Conservation (phyloP, 2,113 vertebrate species). For the Egretta garzetta region DNA sequence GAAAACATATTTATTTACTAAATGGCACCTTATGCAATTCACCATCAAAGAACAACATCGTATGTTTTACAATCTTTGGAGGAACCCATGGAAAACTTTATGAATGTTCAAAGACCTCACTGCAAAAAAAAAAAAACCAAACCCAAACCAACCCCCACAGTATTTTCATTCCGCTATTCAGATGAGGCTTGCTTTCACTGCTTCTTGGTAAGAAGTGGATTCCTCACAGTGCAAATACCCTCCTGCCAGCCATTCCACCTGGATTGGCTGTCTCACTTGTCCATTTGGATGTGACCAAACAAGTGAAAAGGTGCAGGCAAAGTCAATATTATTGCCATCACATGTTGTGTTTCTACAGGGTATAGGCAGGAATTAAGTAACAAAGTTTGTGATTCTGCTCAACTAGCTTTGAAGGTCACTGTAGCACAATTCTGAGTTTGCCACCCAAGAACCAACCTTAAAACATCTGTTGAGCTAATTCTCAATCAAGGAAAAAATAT, state of each 20-base stretch:
- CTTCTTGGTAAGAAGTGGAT: neutral
- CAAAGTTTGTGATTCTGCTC: neutral
- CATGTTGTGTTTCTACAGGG: neutral
- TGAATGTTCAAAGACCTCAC: neutral
- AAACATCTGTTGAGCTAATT: neutral
- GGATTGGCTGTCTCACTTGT: neutral
- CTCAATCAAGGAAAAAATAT: neutral
- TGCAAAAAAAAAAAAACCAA: neutral
- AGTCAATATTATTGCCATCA: neutral
- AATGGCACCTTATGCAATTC: neutral
- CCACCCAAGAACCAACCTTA: neutral
- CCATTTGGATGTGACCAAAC: neutral
- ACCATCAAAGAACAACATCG: accelerated
- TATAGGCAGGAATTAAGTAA: neutral
- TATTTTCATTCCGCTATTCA: neutral
- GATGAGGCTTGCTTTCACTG: neutral
- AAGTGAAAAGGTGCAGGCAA: neutral
- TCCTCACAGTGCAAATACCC: neutral
- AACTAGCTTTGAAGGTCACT: neutral
- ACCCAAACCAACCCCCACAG: accelerated
- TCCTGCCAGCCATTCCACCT: neutral
- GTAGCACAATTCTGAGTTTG: neutral
- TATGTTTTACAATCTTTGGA: neutral
- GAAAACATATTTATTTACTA: neutral
- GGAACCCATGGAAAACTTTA: neutral